Evolutionary conservation across 1,140 invertebrate genomes (phyloP), one percentile per base, ranked within the genome.

Genomic region (Anoplolepis gracilipes): DNA sequence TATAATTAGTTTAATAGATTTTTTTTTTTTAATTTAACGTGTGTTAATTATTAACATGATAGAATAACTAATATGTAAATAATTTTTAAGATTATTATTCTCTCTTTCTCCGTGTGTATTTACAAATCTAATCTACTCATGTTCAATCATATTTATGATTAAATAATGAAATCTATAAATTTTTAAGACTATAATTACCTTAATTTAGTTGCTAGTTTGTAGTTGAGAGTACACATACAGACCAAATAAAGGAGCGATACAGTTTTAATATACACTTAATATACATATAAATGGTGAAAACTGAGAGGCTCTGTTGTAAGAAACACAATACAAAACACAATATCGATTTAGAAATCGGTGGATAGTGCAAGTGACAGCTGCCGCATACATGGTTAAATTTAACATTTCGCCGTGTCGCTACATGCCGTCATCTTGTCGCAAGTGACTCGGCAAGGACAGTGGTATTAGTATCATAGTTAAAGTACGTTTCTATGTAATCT

Each of bases 321-420:
- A 73, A 72, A 8, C n/a, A 28, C 11, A 8, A 46, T 57, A 25
- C 11, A 19, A 67, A 28, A 25, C 11, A 19, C 53, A 28, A 33
- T 59, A 59, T 73, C 78, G 53, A 30, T 30, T 82, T 59, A 73
- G 53, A 39, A 82, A 73, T 22, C 25, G 36, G 30, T 16, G 76
- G 28, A 53, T 55, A 57, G 25, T 46, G 67, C 61, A 73, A 82
- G 67, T 59, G 78, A 82, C 67, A 82, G 67, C 67, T 73, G 67
- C 33, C 49, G 67, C 67, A 81, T 16, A 59, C 53, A 42, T 13
- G 53, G 25, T 11, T 42, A 72, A 36, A 82, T 73, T 70, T 70
- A 81, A 70, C 77, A 42, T 81, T 81, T 73, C 33, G 16, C 49
- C 8, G 28, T 55, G 22, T 13, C 49, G 53, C 11, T 59, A 59